A percentile compares a stretch with the other conserved stretches of the same genome.
phyloP scores from a whole-genome alignment of 1,140 invertebrate genomes.

The Drosophila sucinea region DNA sequence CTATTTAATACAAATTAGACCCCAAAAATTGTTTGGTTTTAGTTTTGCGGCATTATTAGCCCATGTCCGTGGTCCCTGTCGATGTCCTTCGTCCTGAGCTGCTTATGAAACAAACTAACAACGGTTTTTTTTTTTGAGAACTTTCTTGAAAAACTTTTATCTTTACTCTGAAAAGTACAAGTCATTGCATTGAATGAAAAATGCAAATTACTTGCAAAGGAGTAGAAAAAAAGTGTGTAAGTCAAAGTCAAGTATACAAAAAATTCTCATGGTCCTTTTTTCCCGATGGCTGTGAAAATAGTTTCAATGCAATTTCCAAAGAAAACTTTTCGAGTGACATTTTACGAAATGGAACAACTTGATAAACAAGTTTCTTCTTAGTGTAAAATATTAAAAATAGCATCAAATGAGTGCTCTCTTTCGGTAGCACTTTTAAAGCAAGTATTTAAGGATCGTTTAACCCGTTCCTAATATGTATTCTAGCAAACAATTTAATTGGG shows the following conservation, averaged over 20 bases:
- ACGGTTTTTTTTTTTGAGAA: constrained; percentile 21
- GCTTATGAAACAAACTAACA: constrained; percentile 23
- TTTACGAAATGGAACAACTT: constrained; percentile 39
- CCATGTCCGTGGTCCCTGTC: constrained; percentile 2
- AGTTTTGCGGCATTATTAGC: neutral
- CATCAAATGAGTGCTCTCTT: too few relatives aligned
- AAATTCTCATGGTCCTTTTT: constrained; percentile 31
- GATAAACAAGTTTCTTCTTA: constrained; percentile 27
- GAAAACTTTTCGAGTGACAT: constrained; percentile 41
- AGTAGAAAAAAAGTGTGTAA: constrained; percentile 4
- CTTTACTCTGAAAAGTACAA: constrained; percentile 21
- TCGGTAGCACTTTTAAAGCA: too few relatives aligned
- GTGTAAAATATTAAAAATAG: constrained; percentile 23
- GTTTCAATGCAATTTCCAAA: constrained; percentile 41
- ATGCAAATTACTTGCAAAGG: constrained; percentile 3
- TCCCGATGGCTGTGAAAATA: constrained; percentile 16
- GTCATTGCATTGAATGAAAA: constrained; percentile 22
- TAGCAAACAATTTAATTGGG: too few relatives aligned
- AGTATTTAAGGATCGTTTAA: too few relatives aligned
- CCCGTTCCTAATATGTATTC: too few relatives aligned
- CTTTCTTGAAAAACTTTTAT: constrained; percentile 5
- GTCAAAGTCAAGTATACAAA: constrained; percentile 14
- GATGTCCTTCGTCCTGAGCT: constrained; percentile 20
- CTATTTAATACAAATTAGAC: constrained; percentile 61
- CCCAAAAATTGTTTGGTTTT: constrained; percentile 38